These are phyloP conservation scores for Diabrotica balteata DNA, from an alignment of 2,888 invertebrate species.

Conservation along the genomic window DNA sequence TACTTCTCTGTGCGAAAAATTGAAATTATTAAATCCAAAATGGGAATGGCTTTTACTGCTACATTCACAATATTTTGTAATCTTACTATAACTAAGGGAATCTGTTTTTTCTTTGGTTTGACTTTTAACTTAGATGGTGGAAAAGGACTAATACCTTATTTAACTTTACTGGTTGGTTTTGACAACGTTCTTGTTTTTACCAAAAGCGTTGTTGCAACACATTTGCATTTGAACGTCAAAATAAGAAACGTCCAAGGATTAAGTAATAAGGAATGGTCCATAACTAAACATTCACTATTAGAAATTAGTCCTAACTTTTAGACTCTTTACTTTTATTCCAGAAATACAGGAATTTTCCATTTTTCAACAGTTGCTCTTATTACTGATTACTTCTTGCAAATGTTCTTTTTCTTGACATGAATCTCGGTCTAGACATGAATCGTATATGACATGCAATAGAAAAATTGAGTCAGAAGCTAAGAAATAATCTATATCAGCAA, in stretches of 20 bases:
- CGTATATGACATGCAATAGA: conserved; percentile 71
- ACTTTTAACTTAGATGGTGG: conserved; percentile 82
- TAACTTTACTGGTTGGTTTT: conserved; percentile 92
- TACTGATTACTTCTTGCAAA: conserved; percentile 95
- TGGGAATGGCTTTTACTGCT: conserved; percentile 87
- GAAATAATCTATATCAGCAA: conserved; percentile 59
- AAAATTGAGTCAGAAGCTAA: conserved; percentile 60
- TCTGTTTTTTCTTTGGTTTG: conserved; percentile 87
- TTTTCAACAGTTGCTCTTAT: conserved; percentile 94
- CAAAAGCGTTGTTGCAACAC: conserved; percentile 92
- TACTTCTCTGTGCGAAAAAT: conserved; percentile 97
- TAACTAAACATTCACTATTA: conserved; percentile 91
- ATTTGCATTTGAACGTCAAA: conserved; percentile 92
- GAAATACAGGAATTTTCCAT: conserved; percentile 96
- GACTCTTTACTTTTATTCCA: conserved; percentile 94
- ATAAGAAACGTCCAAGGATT: conserved; percentile 94
- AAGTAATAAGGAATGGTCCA: conserved; percentile 98
- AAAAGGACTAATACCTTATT: conserved; percentile 93
- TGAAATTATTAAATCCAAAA: conserved; percentile 87
- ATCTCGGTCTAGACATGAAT: conserved; percentile 90
- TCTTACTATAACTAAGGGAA: conserved; percentile 88
- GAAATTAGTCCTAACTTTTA: conserved; percentile 91
- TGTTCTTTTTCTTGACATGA: conserved; percentile 94
- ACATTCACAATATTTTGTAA: conserved; percentile 87
- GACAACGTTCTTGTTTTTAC: conserved; percentile 92